Evolutionary conservation across 2,888 invertebrate genomes (phyloP), one percentile per base, ranked within the genome.

Genomic region (Pseudococcus viburni): DNA sequence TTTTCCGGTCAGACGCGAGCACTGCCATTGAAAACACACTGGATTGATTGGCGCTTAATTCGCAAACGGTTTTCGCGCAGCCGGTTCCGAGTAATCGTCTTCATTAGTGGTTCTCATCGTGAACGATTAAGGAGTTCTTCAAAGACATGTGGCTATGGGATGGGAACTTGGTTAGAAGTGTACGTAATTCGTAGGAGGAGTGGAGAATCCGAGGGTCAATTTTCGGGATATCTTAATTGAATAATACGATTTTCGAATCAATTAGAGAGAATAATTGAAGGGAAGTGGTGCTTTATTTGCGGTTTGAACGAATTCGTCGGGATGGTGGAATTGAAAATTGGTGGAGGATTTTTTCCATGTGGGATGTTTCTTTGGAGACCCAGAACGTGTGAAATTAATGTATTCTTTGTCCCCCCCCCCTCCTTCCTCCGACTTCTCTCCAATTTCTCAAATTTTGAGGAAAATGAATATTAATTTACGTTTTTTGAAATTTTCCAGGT

Each of bases 41-140:
- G 68, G 26, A 68, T 68, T 68, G 26, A 68, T 68, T 68, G 68
- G 68, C 68, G 68, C 68, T 68, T 68, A 68, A 68, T 68, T 68
- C 68, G 68, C 68, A 68, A 68, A 68, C 26, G 26, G 68, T 68
- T 68, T 68, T 68, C 26, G 68, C 26, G 26, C 22, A 68, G 68
- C 68, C 15, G 4, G 68, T 68, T 68, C 11, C 22, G 9, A 68
- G 68, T 26, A 68, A 68, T 68, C 26, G 26, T 68, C 22, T 73
- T 73, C 17, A 33, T 33, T 73, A 73, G 73, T 73, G 73, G 73
- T 73, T 73, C 73, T 73, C 33, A 33, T 33, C 33, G 33, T 73
- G 7, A 0, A 55, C 55, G 55, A n/a, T 55, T 55, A 55, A 55
- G 6, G n/a, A 6, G 7, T n/a, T n/a, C 12, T 51, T 51, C n/a